Percentiles rank a stretch among this genome's conserved stretches.
Evolutionary conservation across 2,888 invertebrate species (phyloP).

Genomic region (Chloroclysta siterata): DNA sequence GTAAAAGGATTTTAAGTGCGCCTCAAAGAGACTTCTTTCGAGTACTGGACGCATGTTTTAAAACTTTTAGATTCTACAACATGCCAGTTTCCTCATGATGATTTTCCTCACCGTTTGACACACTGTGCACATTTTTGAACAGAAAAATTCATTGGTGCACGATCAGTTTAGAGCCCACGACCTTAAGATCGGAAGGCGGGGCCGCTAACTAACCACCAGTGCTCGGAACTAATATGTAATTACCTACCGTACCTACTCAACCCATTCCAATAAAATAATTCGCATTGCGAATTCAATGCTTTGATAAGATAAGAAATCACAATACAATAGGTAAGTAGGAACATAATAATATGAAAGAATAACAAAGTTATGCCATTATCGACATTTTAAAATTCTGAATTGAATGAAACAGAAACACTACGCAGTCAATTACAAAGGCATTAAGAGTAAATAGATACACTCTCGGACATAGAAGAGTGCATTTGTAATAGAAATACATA

Average conservation of each 20-base stretch:
- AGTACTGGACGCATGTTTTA: too few species aligned
- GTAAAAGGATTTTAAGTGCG: too few species aligned
- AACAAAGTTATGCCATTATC: neutral
- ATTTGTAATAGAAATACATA: conserved; percentile 20
- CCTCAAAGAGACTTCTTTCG: too few species aligned
- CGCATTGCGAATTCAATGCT: neutral
- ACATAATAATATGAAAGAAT: neutral
- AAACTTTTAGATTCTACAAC: too few species aligned
- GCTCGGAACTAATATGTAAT: neutral
- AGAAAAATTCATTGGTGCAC: too few species aligned
- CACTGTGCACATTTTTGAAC: too few species aligned
- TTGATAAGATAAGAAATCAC: neutral
- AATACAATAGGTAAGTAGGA: neutral
- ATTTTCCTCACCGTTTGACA: too few species aligned
- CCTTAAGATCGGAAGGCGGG: too few species aligned
- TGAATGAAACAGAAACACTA: neutral
- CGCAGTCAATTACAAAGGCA: neutral
- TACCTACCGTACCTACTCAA: neutral
- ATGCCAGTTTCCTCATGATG: too few species aligned
- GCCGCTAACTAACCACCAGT: too few species aligned
- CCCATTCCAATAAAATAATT: neutral
- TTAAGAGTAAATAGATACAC: neutral
- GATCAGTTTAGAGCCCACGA: too few species aligned
- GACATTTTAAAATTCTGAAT: neutral
- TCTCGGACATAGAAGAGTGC: conserved; percentile 1